Evolutionary conservation across 2,113 vertebrate species (phyloP), one percentile per base, ranked within the genome.

Genomic region (Marmota flaviventris): DNA sequence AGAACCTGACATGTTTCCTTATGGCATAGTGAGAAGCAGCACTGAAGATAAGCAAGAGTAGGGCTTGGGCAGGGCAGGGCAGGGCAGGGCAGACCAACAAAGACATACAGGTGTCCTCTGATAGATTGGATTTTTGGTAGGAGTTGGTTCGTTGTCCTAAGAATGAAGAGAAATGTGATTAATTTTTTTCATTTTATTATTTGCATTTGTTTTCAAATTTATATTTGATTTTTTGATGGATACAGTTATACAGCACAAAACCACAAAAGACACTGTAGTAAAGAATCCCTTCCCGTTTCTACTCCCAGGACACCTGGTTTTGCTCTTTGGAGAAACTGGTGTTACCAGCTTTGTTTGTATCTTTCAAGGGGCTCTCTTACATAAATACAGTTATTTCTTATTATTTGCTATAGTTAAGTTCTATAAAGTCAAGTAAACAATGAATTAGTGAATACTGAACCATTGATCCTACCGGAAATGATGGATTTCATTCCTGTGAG

Each of bases 171-270:
- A 93, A 78, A 32, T 25, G 61, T 51, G 32, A 93, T 37, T 34
- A n/a, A 83, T 12, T 20, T 20, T 72, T 91, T 89, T 72, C 37
- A 78, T 73, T 89, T 93, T 89, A 32, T 65, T 91, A 70, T 69
- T 95, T 84, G 20, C 17, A 48, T 82, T 51, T 87, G 20, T 48
- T 76, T 39, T 73, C 32, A 70, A 77, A 29, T 32, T 79, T 25
- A 63, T 63, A 63, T 63, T 63, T 63, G 6, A 63, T 37, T 73
- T 89, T 93, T 88, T 65, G 6, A 63, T 69, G n/a, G 32, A 5
- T 75, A 42, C 27, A 88, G 65, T 9, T 39, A 20, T 25, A 72
- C 45, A 67, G 37, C 25, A 67, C 58, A 87, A 89, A 95, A 93
- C 67, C 51, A 70, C 48, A 91, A 93, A 90, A 84, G 17, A 10